A percentile compares a stretch with the other conserved stretches of the same genome.
These are phyloP conservation scores for Tetrax tetrax DNA, from an alignment of 2,113 vertebrate species.

Conservation along the genomic window DNA sequence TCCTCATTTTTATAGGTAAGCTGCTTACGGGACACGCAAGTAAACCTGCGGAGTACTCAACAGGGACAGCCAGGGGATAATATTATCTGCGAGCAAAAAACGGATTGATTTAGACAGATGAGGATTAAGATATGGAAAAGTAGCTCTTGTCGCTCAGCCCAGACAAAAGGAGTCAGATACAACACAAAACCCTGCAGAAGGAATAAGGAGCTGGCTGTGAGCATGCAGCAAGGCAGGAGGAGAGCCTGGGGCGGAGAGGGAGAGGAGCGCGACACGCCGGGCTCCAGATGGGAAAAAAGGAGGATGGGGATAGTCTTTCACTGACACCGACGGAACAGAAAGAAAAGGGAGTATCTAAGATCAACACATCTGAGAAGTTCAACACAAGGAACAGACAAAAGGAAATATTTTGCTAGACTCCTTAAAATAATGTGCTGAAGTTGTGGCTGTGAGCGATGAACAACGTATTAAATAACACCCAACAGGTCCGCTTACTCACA, in stretches of 20 bases:
- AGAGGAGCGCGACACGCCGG: not conserved
- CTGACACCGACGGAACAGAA: not conserved
- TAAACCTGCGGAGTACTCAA: not conserved
- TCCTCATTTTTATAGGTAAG: not conserved
- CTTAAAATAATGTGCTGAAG: not conserved
- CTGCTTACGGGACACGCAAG: not conserved
- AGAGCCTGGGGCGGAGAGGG: fast-evolving
- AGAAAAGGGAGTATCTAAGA: not conserved
- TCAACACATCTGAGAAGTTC: not conserved
- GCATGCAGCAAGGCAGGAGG: not conserved
- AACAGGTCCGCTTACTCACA: not conserved
- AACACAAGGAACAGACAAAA: not conserved
- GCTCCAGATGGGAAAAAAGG: not conserved
- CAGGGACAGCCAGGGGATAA: not conserved
- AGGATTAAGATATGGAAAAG: not conserved
- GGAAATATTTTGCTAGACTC: not conserved
- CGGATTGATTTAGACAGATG: not conserved
- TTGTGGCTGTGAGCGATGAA: not conserved
- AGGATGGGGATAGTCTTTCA: no score
- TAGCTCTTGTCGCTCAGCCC: not conserved
- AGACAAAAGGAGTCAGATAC: not conserved
- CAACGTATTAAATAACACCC: not conserved
- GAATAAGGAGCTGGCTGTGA: not conserved
- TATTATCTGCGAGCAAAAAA: not conserved
- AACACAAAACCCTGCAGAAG: not conserved